Conservation (phyloP, 2,888 invertebrate species). For the Caenorhabditis afra region DNA sequence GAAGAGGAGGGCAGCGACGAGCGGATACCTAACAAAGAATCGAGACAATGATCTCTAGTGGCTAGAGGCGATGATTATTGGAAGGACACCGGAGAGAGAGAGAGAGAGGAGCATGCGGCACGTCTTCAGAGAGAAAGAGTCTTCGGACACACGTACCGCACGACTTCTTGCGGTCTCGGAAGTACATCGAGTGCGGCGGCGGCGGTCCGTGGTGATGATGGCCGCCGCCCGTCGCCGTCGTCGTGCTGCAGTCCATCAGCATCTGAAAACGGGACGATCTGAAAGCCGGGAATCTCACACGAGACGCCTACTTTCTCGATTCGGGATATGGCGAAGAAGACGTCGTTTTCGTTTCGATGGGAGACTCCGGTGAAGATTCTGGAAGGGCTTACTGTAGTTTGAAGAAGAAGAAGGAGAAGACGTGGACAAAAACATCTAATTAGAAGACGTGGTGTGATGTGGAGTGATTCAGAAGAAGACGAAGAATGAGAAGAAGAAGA, state of each 20-base stretch:
- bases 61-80: slow-evolving; percentile 9
- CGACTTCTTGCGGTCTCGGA: slow-evolving; percentile 54
- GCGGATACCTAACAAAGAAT: slow-evolving; percentile 16
- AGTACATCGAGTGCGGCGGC: slow-evolving; percentile 12
- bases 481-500: neutral
- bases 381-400: too few species aligned
- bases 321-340: slow-evolving; percentile 4
- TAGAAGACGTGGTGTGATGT: neutral
- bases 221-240: neutral
- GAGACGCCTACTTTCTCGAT: slow-evolving; percentile 1
- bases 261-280: slow-evolving; percentile 9
- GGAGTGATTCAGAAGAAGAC: neutral
- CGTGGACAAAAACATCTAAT: neutral
- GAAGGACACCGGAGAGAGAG: slow-evolving; percentile 9
- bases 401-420: neutral
- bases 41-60: slow-evolving; percentile 5
- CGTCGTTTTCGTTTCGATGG: neutral
- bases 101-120: slow-evolving; percentile 18
- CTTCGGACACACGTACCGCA: slow-evolving; percentile 42
- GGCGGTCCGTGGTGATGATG: slow-evolving; percentile 16
- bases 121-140: neutral
- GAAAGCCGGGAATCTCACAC: too few species aligned
- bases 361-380: slow-evolving; percentile 51
- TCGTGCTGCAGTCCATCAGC: slow-evolving; percentile 52
- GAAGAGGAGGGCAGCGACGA: slow-evolving; percentile 13